Evolutionary conservation across 30 jellyfish, hydroid and myxozoan genomes (phyloP).

Genomic region (Hydractinia symbiolongicarpus): DNA sequence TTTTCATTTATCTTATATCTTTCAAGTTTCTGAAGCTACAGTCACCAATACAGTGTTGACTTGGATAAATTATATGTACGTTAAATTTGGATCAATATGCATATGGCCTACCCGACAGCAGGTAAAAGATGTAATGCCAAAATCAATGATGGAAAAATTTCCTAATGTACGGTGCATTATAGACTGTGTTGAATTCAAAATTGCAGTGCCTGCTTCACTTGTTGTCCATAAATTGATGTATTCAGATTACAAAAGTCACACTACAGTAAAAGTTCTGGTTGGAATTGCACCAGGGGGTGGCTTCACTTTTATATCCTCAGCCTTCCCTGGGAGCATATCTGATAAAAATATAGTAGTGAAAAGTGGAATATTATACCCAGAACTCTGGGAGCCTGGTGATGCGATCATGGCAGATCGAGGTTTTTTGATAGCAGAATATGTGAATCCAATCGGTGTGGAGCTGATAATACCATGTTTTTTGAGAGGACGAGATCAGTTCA

Average conservation of each 20-base stretch:
- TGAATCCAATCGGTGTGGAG: no score
- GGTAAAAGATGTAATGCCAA: conserved; percentile 3
- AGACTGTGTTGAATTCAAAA: conserved; percentile 1
- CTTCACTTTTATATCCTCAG: background rate
- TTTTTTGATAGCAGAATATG: no score
- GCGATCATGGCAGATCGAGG: no score
- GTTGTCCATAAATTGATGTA: background rate
- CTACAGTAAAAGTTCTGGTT: conserved; percentile 7
- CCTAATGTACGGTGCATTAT: background rate
- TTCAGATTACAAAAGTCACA: conserved; percentile 1
- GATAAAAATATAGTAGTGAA: no score
- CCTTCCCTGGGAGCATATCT: no score
- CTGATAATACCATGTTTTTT: no score
- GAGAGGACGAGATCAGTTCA: no score
- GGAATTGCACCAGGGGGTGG: conserved; percentile 10
- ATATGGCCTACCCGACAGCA: conserved; percentile 5
- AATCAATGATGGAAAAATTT: background rate
- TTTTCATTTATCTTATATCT: conserved; percentile 3
- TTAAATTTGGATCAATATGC: conserved; percentile 1
- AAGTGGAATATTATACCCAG: no score
- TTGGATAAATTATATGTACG: background rate
- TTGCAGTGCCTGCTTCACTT: background rate
- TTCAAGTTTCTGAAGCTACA: conserved; percentile 7
- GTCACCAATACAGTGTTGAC: conserved; percentile 2
- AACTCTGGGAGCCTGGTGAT: no score